A percentile compares a stretch with the other conserved stretches of the same genome.
These are phyloP conservation scores for Sebastiscus tertius DNA, from an alignment of 2,797 vertebrate species.

Conservation along the genomic window DNA sequence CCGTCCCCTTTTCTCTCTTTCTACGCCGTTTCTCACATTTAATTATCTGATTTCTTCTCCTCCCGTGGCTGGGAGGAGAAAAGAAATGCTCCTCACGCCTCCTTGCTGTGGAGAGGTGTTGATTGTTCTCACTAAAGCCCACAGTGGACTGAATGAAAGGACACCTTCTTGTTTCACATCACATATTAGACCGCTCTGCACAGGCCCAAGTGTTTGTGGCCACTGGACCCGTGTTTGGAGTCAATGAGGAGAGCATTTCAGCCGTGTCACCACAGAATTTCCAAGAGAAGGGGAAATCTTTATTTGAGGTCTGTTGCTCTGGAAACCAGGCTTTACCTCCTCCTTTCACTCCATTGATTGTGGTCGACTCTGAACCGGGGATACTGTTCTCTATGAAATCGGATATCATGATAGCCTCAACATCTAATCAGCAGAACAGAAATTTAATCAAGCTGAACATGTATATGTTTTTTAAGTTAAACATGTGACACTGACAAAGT, in stretches of 20 bases:
- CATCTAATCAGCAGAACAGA: slow-evolving; percentile 4
- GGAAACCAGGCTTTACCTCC: slow-evolving; percentile 56
- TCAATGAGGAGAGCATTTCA: slow-evolving; percentile 86
- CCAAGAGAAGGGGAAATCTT: slow-evolving; percentile 87
- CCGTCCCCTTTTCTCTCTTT: slow-evolving; percentile 82
- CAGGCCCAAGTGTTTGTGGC: slow-evolving; percentile 84
- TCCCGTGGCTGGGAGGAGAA: slow-evolving; percentile 88
- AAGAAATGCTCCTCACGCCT: slow-evolving; percentile 85
- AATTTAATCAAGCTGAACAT: slow-evolving; percentile 19
- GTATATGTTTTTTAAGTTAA: neutral
- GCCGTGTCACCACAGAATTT: slow-evolving; percentile 84
- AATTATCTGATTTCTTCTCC: slow-evolving; percentile 94
- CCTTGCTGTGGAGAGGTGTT: slow-evolving; percentile 85
- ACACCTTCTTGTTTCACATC: slow-evolving; percentile 86
- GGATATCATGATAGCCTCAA: slow-evolving; percentile 27
- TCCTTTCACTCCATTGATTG: slow-evolving; percentile 36
- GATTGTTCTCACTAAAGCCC: slow-evolving; percentile 89
- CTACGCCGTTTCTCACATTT: slow-evolving; percentile 91
- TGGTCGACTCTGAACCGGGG: slow-evolving; percentile 19
- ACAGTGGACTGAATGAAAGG: slow-evolving; percentile 83
- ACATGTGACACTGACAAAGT: neutral
- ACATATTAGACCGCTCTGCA: slow-evolving; percentile 85
- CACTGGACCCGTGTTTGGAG: slow-evolving; percentile 81
- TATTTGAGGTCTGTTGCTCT: slow-evolving; percentile 83
- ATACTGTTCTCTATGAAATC: slow-evolving; percentile 41